These are phyloP conservation scores for Archivesica marissinica DNA, from an alignment of 1,140 invertebrate genomes.

Conservation along the genomic window DNA sequence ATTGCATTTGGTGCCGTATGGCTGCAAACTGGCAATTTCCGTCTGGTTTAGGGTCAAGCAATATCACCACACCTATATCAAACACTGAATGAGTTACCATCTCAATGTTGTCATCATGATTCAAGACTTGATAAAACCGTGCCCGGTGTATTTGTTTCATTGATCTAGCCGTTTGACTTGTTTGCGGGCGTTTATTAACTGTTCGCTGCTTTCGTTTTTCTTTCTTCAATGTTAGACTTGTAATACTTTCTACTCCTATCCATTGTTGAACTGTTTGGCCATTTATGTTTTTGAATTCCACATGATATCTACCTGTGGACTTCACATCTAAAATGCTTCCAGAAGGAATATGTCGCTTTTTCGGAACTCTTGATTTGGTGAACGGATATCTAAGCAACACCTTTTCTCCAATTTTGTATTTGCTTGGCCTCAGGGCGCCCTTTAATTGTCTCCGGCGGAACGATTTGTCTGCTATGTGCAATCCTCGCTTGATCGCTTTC, in stretches of 20 bases:
- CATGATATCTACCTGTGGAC: not conserved
- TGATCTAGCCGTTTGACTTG: not conserved
- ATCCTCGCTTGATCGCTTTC: slow-evolving; percentile 10
- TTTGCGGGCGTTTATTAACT: not conserved
- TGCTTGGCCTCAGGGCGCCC: not conserved
- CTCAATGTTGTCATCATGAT: slow-evolving; percentile 10
- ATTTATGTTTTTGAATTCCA: not conserved
- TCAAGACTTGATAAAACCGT: not conserved
- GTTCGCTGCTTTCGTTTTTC: not conserved
- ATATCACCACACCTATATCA: not conserved
- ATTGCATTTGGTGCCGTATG: not conserved
- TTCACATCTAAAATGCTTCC: not conserved
- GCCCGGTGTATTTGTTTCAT: too few relatives aligned
- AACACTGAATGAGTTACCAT: not conserved
- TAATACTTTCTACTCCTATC: not conserved
- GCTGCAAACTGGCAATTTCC: slow-evolving; percentile 30
- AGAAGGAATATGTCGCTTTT: not conserved
- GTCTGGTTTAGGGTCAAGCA: not conserved
- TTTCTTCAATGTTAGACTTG: not conserved
- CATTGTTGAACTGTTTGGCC: not conserved
- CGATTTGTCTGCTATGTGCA: slow-evolving; percentile 1
- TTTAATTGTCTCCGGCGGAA: not conserved
- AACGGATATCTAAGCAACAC: not conserved
- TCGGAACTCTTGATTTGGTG: not conserved
- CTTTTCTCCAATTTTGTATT: slow-evolving; percentile 19